Evolutionary conservation across 2,797 vertebrate genomes (phyloP).

Genomic region (Bufotes viridis): DNA sequence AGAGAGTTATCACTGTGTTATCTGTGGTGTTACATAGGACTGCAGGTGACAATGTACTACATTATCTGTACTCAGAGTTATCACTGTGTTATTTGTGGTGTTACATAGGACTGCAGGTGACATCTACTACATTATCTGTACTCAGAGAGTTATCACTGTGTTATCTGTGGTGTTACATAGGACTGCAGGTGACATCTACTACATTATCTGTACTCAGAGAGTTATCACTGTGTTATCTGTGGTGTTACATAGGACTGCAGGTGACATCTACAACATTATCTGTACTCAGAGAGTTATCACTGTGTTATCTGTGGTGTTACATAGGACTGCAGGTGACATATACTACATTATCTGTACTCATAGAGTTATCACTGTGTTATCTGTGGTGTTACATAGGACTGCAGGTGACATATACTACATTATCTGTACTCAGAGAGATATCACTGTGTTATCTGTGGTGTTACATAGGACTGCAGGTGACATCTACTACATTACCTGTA

Average conservation of each 20-base stretch:
- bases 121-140: neutral
- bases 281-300: neutral
- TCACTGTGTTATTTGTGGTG: neutral
- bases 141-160: too few species aligned
- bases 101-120: neutral
- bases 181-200: too few species aligned
- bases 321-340: slow-evolving; percentile 3
- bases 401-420: neutral
- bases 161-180: too few species aligned
- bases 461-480: neutral
- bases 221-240: too few species aligned
- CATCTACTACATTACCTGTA: neutral
- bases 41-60: neutral
- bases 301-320: neutral
- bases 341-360: neutral
- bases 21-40: slow-evolving; percentile 13
- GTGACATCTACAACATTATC: neutral
- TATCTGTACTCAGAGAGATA: neutral
- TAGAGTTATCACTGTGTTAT: neutral
- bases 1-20: neutral
- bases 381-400: neutral
- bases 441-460: slow-evolving; percentile 6
- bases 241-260: too few species aligned
- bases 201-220: too few species aligned
- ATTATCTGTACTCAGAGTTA: neutral